A percentile compares a stretch with the other conserved stretches of the same genome.
Evolutionary conservation across 2,797 vertebrate genomes (phyloP).

Genomic region (Melanotaenia trifasciata): DNA sequence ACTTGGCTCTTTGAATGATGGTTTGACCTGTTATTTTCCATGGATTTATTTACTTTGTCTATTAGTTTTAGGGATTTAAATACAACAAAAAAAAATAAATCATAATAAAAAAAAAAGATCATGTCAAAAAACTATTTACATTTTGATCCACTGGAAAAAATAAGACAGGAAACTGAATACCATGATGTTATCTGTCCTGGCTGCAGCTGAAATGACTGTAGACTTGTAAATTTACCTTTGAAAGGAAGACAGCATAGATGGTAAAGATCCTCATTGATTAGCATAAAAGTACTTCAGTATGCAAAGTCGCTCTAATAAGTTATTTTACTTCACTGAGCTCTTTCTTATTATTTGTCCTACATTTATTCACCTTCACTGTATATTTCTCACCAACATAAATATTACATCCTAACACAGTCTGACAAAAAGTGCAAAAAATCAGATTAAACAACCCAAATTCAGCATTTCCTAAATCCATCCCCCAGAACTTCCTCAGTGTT

Average conservation of each 20-base stretch:
- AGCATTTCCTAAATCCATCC: not conserved
- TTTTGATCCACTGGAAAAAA: not conserved
- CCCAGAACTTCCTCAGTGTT: not conserved
- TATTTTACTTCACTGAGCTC: not conserved
- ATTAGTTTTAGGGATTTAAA: not conserved
- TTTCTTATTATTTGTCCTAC: not conserved
- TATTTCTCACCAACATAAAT: not conserved
- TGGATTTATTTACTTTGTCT: not conserved
- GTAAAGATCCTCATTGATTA: constrained; percentile 22
- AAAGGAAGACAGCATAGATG: not conserved
- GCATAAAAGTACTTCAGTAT: constrained; percentile 10
- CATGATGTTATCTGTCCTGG: not conserved
- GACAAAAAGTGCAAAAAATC: not conserved
- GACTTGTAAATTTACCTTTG: constrained; percentile 13
- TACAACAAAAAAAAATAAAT: not conserved
- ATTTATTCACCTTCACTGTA: not conserved
- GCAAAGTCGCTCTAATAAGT: not conserved
- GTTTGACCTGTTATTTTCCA: too few species aligned
- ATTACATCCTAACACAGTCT: fast-evolving
- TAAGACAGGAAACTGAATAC: not conserved
- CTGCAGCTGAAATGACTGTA: constrained; percentile 19
- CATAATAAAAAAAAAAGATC: too few species aligned
- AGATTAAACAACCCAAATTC: not conserved
- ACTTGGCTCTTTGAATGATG: too few species aligned
- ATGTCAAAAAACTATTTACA: not conserved